Conservation (phyloP, 2,113 vertebrate species). For the Willisornis vidua region DNA sequence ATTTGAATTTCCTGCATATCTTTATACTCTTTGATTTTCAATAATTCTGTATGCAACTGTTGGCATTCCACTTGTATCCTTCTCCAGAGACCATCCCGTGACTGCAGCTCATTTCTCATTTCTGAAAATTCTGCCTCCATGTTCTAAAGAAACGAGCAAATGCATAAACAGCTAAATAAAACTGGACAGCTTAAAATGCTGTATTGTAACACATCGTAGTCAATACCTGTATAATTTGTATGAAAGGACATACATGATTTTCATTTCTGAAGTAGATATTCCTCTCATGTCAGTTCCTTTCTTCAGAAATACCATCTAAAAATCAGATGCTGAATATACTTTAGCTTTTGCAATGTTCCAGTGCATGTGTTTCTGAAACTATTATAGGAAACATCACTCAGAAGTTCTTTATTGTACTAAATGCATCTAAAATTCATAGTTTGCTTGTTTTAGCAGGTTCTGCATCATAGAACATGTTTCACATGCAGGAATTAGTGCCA, state of each 20-base stretch:
- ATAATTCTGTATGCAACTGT: constrained; percentile 63
- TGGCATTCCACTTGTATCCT: constrained; percentile 72
- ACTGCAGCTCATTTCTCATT: constrained; percentile 75
- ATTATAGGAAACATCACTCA: background rate
- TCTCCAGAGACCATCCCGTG: constrained; percentile 69
- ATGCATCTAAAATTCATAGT: background rate
- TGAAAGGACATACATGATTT: background rate
- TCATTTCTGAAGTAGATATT: background rate
- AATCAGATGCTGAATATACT: background rate
- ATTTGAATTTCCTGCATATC: constrained; percentile 45
- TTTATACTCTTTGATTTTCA: constrained; percentile 62
- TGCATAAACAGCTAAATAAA: constrained; percentile 20
- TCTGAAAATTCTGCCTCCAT: constrained; percentile 74
- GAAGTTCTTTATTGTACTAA: background rate
- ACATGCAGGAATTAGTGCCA: background rate
- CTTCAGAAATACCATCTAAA: background rate
- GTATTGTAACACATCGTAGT: background rate
- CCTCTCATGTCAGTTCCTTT: background rate
- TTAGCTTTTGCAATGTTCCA: background rate
- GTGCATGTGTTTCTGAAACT: background rate
- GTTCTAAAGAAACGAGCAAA: constrained; percentile 64
- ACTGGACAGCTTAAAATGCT: background rate
- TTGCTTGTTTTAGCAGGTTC: background rate
- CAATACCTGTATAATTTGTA: background rate
- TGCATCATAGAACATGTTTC: background rate